phyloP scores from a whole-genome alignment of 2,797 vertebrate species.

The Neosalanx taihuensis region DNA sequence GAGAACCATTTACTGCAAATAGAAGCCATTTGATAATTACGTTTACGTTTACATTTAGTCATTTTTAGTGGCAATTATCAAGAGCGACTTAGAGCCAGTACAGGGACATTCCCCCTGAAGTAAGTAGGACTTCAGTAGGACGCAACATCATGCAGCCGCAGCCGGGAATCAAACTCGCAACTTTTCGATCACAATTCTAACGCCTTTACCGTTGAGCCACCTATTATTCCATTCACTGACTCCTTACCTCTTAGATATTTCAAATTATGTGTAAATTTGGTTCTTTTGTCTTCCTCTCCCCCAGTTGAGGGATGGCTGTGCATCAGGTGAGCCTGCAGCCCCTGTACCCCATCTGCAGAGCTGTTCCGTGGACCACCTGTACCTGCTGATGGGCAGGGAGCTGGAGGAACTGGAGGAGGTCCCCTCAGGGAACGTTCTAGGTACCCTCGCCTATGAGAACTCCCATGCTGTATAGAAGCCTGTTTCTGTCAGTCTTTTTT shows the following conservation, averaged over 20 bases:
- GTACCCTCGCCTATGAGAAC: conserved; percentile 37
- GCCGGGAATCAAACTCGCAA: too few relatives aligned
- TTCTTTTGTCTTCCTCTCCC: conserved; percentile 6
- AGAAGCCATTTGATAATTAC: neutral
- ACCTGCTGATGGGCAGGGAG: conserved; percentile 93
- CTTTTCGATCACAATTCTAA: too few relatives aligned
- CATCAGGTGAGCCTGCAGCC: conserved; percentile 57
- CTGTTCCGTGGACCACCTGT: conserved; percentile 82
- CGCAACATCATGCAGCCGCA: too few relatives aligned
- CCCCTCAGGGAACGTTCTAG: conserved; percentile 89
- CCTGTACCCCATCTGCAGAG: conserved; percentile 80
- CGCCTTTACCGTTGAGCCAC: too few relatives aligned
- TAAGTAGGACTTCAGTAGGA: too few relatives aligned
- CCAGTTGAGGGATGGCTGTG: conserved; percentile 76
- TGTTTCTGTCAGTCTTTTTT: neutral
- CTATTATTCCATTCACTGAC: neutral
- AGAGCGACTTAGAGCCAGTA: too few relatives aligned
- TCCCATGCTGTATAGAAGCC: neutral
- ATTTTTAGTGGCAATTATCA: too few relatives aligned
- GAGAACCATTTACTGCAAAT: neutral
- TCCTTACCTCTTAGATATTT: neutral
- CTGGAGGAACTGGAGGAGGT: conserved; percentile 89
- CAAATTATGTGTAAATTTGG: too few relatives aligned
- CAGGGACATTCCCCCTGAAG: too few relatives aligned
- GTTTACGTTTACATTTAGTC: neutral